A percentile compares a stretch with the other conserved stretches of the same genome.
Conservation (phyloP, 2,113 vertebrate species). For the Oreochromis niloticus region DNA sequence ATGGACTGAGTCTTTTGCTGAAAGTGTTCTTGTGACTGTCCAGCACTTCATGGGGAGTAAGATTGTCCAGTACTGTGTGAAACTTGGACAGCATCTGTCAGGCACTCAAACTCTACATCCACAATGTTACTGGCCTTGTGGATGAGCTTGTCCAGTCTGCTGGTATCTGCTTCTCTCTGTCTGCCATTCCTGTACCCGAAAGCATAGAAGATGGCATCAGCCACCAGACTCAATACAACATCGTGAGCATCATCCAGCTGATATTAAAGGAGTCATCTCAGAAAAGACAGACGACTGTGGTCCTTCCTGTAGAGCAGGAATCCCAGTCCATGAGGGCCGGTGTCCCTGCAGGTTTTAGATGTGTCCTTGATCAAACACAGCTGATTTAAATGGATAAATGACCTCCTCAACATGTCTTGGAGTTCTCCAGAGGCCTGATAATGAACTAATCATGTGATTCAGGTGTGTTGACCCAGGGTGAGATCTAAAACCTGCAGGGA, state of each 20-base stretch:
- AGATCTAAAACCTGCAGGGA: too few relatives aligned
- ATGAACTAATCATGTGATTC: too few relatives aligned
- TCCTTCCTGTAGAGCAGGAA: not conserved
- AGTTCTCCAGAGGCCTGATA: too few relatives aligned
- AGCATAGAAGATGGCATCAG: not conserved
- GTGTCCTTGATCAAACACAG: too few relatives aligned
- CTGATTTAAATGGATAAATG: too few relatives aligned
- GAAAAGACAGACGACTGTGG: not conserved
- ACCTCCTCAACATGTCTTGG: too few relatives aligned
- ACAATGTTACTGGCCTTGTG: not conserved
- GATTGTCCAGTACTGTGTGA: not conserved
- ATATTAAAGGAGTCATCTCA: not conserved
- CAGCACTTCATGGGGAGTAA: not conserved
- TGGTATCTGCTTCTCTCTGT: not conserved
- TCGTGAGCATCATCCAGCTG: not conserved
- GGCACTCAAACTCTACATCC: not conserved
- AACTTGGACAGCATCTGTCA: not conserved
- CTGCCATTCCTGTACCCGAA: rapidly evolving
- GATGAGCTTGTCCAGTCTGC: not conserved
- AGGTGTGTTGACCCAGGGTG: too few relatives aligned
- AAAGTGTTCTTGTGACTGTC: not conserved
- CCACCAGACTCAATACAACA: not conserved
- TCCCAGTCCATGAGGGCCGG: too few relatives aligned
- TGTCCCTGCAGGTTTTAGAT: too few relatives aligned
- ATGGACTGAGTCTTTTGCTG: not conserved